Conservation (phyloP, 92 coral and sea anemone species). For the Virgularia gustaviana region DNA sequence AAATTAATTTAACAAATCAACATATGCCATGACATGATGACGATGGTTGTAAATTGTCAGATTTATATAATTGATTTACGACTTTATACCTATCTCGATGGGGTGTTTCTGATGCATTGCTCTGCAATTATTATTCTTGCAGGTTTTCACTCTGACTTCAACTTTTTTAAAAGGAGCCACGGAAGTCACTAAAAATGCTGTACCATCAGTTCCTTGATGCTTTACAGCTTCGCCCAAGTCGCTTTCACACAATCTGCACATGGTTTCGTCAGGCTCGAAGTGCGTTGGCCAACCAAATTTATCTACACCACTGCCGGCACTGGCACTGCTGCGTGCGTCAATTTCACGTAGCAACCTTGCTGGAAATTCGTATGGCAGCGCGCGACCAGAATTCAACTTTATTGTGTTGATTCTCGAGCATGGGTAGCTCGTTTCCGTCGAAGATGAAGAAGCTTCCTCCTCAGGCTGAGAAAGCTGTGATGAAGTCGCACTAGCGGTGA, state of each 20-base stretch:
- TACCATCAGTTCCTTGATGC: slow-evolving; percentile 21
- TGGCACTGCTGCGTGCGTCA: not conserved
- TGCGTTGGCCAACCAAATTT: not conserved
- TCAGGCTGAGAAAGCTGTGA: too few species aligned
- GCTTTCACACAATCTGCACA: slow-evolving; percentile 1
- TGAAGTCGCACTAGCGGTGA: too few species aligned
- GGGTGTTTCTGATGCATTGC: not conserved
- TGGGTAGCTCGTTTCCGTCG: too few species aligned
- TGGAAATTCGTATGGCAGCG: not conserved
- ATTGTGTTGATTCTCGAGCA: not conserved
- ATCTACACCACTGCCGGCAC: too few species aligned
- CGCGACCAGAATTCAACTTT: not conserved
- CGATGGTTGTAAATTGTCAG: not conserved
- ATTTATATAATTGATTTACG: too few species aligned
- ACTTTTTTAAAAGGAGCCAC: not conserved
- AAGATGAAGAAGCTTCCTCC: too few species aligned
- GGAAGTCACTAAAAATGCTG: slow-evolving; percentile 11
- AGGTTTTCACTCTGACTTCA: not conserved
- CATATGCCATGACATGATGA: not conserved
- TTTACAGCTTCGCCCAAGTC: slow-evolving; percentile 8
- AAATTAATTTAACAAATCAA: not conserved
- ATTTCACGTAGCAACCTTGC: not conserved
- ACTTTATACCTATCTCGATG: not conserved
- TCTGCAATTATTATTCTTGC: not conserved
- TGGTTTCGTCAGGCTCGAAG: too few species aligned